Evolutionary conservation across 1,140 invertebrate genomes (phyloP), one percentile per base, ranked within the genome.

Genomic region (Pseudomyrmex dendroicus): DNA sequence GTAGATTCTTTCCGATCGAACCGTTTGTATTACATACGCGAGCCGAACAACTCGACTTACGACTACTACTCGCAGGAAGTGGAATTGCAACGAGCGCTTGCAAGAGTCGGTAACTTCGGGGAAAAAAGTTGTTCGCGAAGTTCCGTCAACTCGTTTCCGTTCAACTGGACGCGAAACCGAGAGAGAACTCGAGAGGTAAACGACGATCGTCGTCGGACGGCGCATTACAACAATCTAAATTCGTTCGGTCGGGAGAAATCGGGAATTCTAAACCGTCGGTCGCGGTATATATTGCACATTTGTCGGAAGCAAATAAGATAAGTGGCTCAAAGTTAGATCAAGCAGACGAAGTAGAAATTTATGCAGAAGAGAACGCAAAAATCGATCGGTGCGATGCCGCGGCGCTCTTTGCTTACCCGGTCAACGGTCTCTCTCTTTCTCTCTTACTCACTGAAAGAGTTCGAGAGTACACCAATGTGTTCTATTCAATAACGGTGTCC

Each of bases 81-180:
- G n/a, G 22, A 78, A 70, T 68, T 22, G 35, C 17, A 57, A 67
- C 25, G 46, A 57, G n/a, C 66, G 46, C 5, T 35, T 13, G 13
- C 7, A 50, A 59, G 50, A 68, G 13, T 44, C 35, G 9, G 15
- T 70, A 80, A 61, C 54, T 80, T 68, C n/a, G 54, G 66, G 66
- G n/a, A 57, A 80, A 35, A 80, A 80, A 80, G 76, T 78, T 80
- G 44, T 15, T n/a, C 9, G 20, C 64, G 20, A 72, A 72, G 66
- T 80, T 70, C 76, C n/a, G 15, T 7, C 35, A 35, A 35, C 35
- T 56, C 63, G 9, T 22, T 48, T 70, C 52, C 0, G 20, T 48
- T 22, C 66, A 22, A 59, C 46, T 25, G 74, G 35, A 68, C 20
- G 44, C 54, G 66, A 15, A 78, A 70, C 44, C 5, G 35, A 35